A percentile compares a stretch with the other conserved stretches of the same genome.
phyloP scores from a whole-genome alignment of 2,113 vertebrate species.

The Otis tarda region DNA sequence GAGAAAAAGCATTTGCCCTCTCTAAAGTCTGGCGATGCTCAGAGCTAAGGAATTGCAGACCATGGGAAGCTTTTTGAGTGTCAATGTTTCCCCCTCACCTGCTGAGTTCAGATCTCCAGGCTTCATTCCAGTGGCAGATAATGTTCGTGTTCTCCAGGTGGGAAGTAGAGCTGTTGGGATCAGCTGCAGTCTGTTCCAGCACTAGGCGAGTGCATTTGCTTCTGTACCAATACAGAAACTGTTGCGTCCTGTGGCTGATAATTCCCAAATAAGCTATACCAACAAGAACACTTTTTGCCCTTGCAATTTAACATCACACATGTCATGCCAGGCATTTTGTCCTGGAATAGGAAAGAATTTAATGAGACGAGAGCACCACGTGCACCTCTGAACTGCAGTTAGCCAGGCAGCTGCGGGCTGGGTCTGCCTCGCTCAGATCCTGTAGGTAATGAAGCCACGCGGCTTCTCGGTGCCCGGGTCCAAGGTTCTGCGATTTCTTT shows the following conservation, averaged over 20 bases:
- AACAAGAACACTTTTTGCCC: too few species aligned
- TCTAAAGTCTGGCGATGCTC: not conserved
- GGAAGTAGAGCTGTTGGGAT: not conserved
- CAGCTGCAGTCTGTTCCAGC: not conserved
- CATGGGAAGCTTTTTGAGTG: not conserved
- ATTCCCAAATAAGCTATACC: too few species aligned
- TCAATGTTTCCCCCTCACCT: not conserved
- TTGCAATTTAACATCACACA: too few species aligned
- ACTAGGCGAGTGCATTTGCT: too few species aligned
- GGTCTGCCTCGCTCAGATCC: fast-evolving
- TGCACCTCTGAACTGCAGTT: not conserved
- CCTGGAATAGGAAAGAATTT: not conserved
- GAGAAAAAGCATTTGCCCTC: too few species aligned
- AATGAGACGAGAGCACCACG: not conserved
- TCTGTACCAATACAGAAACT: too few species aligned
- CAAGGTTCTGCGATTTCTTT: not conserved
- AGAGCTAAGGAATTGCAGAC: not conserved
- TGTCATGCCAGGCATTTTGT: not conserved
- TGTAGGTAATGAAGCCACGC: not conserved
- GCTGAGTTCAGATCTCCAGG: not conserved
- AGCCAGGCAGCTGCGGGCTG: not conserved
- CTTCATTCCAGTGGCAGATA: not conserved
- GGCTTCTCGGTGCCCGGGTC: not conserved
- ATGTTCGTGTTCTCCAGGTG: not conserved
- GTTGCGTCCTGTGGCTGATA: too few species aligned